Percentiles rank a stretch among this genome's conserved stretches.
phyloP scores from a whole-genome alignment of 2,113 vertebrate species.

The Chaetops frenatus region DNA sequence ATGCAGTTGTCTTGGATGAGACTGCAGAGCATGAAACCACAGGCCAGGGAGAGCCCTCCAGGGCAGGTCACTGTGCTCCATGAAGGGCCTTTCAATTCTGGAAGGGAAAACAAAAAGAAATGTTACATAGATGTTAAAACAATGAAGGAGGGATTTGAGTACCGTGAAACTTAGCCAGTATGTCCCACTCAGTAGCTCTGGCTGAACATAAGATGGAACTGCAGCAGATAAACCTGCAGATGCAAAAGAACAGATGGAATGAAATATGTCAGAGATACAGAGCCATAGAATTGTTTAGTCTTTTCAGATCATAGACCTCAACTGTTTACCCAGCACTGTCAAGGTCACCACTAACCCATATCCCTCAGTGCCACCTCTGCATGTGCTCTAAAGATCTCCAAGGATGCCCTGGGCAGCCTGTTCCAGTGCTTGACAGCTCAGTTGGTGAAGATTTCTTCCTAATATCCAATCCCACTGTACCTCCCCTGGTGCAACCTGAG shows the following conservation, averaged over 20 bases:
- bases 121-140: neutral
- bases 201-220: neutral
- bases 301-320: neutral
- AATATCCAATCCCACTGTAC: neutral
- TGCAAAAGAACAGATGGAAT: neutral
- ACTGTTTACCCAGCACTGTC: neutral
- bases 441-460: neutral
- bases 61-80: neutral
- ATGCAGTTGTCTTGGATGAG: neutral
- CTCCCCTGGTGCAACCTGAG: neutral
- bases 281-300: neutral
- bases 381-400: neutral
- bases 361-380: neutral
- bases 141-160: neutral
- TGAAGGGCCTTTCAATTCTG: neutral
- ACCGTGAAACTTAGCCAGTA: neutral
- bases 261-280: neutral
- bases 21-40: neutral
- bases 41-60: neutral
- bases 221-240: neutral
- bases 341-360: neutral
- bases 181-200: neutral
- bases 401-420: neutral
- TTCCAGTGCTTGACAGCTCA: neutral
- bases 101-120: neutral